Evolutionary conservation across 1,140 invertebrate genomes (phyloP).

Genomic region (Eurosta solidaginis): DNA sequence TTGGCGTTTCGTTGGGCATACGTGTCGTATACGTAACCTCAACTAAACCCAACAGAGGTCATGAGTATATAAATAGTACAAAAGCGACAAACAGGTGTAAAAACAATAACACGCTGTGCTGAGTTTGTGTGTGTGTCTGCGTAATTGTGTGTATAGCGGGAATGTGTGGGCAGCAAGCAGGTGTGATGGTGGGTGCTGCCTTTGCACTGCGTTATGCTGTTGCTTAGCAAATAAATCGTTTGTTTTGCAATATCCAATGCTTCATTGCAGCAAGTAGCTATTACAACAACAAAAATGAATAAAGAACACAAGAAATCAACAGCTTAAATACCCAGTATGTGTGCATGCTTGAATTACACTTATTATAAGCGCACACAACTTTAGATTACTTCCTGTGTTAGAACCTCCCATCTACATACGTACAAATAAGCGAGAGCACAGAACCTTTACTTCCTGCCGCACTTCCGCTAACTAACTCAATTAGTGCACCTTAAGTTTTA

Average conservation of each 20-base stretch:
- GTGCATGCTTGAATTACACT: background rate
- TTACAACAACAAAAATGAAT: conserved; percentile 6
- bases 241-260: conserved; percentile 50
- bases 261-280: conserved; percentile 50
- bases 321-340: no score
- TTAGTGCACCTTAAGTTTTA: conserved; percentile 1
- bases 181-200: no score
- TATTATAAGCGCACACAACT: background rate
- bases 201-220: conserved; percentile 5
- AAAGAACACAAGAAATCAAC: conserved; percentile 8
- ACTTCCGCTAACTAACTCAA: conserved; percentile 4
- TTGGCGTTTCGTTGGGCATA: conserved; percentile 23
- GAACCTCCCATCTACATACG: background rate
- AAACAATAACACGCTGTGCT: background rate
- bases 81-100: conserved; percentile 7
- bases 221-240: conserved; percentile 42
- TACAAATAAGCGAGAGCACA: background rate
- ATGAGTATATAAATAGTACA: background rate
- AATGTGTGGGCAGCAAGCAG: conserved; percentile 16
- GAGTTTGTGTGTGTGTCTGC: background rate
- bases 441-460: conserved; percentile 5
- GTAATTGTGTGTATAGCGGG: no score
- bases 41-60: no score
- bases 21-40: conserved; percentile 2
- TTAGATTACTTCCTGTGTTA: conserved; percentile 7